These are phyloP conservation scores for Chironomus tepperi DNA, from an alignment of 1,140 invertebrate species.

Conservation along the genomic window DNA sequence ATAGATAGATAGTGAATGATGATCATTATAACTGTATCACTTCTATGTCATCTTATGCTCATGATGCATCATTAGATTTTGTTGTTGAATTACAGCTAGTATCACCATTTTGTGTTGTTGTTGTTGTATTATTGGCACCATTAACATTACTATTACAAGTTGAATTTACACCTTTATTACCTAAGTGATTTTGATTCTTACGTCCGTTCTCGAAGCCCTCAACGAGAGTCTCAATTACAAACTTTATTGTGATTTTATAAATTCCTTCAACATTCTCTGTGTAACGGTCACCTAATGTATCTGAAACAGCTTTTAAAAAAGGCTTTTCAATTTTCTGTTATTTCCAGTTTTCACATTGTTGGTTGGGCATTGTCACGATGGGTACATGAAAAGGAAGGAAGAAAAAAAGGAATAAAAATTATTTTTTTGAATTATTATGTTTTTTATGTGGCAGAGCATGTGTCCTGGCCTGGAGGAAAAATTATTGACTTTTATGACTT, in stretches of 20 bases:
- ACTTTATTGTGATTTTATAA: constrained; percentile 85
- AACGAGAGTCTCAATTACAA: constrained; percentile 77
- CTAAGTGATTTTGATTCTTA: constrained; percentile 22
- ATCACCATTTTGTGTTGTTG: constrained; percentile 19
- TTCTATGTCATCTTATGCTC: background rate
- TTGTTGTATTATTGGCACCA: constrained; percentile 1
- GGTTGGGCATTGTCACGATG: background rate
- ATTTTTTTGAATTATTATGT: background rate
- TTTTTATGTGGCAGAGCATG: too few relatives aligned
- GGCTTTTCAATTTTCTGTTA: constrained; percentile 84
- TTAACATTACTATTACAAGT: constrained; percentile 19
- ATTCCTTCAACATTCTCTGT: constrained; percentile 86
- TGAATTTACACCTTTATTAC: constrained; percentile 21
- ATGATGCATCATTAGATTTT: constrained; percentile 5
- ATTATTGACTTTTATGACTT: background rate
- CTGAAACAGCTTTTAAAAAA: constrained; percentile 76
- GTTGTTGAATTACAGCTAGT: constrained; percentile 17
- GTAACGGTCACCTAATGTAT: constrained; percentile 77
- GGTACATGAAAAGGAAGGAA: constrained; percentile 34
- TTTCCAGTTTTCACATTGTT: background rate
- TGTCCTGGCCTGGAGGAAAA: background rate
- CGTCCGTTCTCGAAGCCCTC: constrained; percentile 61
- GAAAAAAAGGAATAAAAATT: constrained; percentile 26
- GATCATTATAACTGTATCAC: background rate
- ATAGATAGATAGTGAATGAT: background rate